Evolutionary conservation across 2,888 invertebrate species (phyloP), one percentile per base, ranked within the genome.

Genomic region (Dione juno): DNA sequence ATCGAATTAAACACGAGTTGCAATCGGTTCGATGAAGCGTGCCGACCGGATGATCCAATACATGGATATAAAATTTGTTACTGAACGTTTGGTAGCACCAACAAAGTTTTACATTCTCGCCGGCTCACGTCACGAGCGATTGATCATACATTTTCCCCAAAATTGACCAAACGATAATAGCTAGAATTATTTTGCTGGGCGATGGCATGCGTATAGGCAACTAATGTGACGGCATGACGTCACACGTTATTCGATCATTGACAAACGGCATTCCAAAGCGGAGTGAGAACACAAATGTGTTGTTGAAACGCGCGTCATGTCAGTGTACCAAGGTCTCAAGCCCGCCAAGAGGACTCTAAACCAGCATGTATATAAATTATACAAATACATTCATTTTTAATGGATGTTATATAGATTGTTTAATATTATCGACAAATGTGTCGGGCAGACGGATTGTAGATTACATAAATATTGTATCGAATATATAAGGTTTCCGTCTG

Each of bases 251-350:
- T 87, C 87, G 89, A 92, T 89, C 90, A 90, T 90, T 91, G 90
- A 90, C 91, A 91, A 92, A 91, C 92, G 88, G 89, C 92, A 92
- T 92, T 92, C 92, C 91, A 86, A 79, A 84, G 86, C 82, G 82
- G 84, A 88, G 88, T 87, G 89, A 86, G 87, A 88, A 88, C 87
- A 86, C 86, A 87, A 86, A 85, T 81, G 84, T 83, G 84, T 84
- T 75, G 87, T 89, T 88, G 83, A 86, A 84, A 87, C 84, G 82
- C 88, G 82, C 83, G 85, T 88, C 89, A 90, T 88, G 88, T 89
- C 84, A 88, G 78, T 77, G 70, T 74, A 79, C 84, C 92, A 91
- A 90, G 92, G 91, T 90, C 90, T 88, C 81, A 79, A 75, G 80
- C 81, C 86, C 84, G 83, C 87, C 87, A 89, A 81, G 83, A 81